These are phyloP conservation scores for Cynopterus brachyotis DNA, from an alignment of 2,113 vertebrate species.

Conservation along the genomic window DNA sequence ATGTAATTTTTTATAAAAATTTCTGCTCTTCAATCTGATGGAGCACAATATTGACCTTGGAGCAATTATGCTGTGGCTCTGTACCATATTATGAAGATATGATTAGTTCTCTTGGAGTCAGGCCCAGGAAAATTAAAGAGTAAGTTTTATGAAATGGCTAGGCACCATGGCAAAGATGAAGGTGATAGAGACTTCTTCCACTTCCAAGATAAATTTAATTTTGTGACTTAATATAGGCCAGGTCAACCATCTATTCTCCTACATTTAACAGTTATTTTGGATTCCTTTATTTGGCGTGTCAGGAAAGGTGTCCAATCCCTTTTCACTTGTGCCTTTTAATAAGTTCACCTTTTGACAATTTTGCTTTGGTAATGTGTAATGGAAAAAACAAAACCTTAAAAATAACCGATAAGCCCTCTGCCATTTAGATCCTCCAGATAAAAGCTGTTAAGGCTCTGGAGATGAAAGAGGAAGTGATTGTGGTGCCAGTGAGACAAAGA, in stretches of 20 bases:
- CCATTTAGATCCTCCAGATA: not conserved
- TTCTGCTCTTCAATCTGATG: slow-evolving; percentile 31
- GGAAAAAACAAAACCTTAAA: not conserved
- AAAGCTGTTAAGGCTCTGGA: slow-evolving; percentile 38
- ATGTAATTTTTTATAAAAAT: slow-evolving; percentile 2
- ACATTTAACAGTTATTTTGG: slow-evolving; percentile 1
- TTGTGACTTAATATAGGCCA: not conserved
- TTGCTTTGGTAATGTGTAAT: not conserved
- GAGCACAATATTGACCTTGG: not conserved
- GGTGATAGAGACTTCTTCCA: not conserved
- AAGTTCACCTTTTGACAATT: slow-evolving; percentile 1
- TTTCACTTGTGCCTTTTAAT: slow-evolving; percentile 21
- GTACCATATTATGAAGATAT: slow-evolving; percentile 41
- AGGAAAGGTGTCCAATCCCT: not conserved
- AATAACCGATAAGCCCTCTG: not conserved
- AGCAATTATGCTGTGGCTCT: slow-evolving; percentile 16
- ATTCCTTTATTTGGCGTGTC: slow-evolving; percentile 39
- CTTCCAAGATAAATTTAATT: slow-evolving; percentile 32
- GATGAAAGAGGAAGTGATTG: slow-evolving; percentile 9
- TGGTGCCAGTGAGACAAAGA: not conserved
- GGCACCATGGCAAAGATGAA: slow-evolving; percentile 23
- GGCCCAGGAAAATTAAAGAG: slow-evolving; percentile 44
- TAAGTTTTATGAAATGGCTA: slow-evolving; percentile 30
- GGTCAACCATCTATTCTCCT: slow-evolving; percentile 3
- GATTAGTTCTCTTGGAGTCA: slow-evolving; percentile 41